phyloP scores from a whole-genome alignment of 2,888 invertebrate species.

The Amitus sp. region DNA sequence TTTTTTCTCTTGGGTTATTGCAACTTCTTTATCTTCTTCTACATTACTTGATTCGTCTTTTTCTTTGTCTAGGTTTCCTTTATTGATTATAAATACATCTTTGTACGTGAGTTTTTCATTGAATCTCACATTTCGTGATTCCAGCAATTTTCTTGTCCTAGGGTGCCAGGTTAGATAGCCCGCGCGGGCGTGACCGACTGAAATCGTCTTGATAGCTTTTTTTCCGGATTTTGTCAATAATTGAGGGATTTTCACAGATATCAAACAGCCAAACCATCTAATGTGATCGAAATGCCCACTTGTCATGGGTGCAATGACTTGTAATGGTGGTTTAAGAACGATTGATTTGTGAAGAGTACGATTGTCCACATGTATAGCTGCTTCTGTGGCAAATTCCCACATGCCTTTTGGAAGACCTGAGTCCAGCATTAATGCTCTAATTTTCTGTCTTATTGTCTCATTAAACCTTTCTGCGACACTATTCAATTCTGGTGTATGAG shows the following conservation, averaged over 20 bases:
- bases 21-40: too few species aligned
- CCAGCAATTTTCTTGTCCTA: constrained; percentile 11
- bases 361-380: constrained; percentile 35
- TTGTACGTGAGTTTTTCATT: constrained; percentile 13
- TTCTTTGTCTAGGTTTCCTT: background rate
- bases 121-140: constrained; percentile 21
- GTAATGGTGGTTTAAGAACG: constrained; percentile 12
- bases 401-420: constrained; percentile 27
- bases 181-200: constrained; percentile 25
- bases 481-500: constrained; percentile 22
- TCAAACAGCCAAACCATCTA: constrained; percentile 27
- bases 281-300: constrained; percentile 21
- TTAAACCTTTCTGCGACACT: constrained; percentile 33
- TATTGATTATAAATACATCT: constrained; percentile 5
- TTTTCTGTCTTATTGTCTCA: constrained; percentile 25
- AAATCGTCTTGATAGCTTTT: constrained; percentile 14
- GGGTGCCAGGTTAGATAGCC: constrained; percentile 41
- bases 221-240: constrained; percentile 21
- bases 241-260: constrained; percentile 20
- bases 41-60: too few species aligned
- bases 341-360: constrained; percentile 31
- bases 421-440: constrained; percentile 22
- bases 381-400: constrained; percentile 35
- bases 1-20: too few species aligned
- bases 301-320: constrained; percentile 14